phyloP scores from a whole-genome alignment of 2,113 vertebrate species.

The Ameiurus melas region DNA sequence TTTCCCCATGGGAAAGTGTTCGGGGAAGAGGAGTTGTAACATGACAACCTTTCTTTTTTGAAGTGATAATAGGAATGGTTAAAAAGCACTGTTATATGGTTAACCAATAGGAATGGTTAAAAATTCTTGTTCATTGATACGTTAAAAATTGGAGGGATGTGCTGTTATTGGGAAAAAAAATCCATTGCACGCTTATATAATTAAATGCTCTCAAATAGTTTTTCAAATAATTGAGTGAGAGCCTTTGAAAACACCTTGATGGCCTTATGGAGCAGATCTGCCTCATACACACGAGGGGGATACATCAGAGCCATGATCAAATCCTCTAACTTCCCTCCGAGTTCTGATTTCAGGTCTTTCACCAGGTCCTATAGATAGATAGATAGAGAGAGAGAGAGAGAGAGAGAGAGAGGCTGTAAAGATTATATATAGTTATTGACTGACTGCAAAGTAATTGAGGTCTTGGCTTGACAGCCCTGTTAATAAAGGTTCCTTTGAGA shows the following conservation, averaged over 20 bases:
- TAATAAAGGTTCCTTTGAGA: constrained; percentile 19
- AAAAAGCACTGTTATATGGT: no score
- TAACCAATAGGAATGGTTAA: no score
- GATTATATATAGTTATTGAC: constrained; percentile 26
- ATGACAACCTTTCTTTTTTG: background rate
- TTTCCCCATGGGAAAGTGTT: background rate
- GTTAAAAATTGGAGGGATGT: background rate
- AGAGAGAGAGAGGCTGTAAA: background rate
- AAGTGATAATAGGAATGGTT: background rate
- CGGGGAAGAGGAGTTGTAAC: background rate
- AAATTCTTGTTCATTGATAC: no score
- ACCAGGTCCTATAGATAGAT: constrained; percentile 85
- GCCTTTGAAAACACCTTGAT: constrained; percentile 79
- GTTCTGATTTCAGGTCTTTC: constrained; percentile 88
- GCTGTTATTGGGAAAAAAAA: background rate
- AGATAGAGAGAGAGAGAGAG: background rate
- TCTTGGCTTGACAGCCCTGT: constrained; percentile 1
- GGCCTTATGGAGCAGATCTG: constrained; percentile 83
- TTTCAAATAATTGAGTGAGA: background rate
- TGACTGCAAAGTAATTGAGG: background rate
- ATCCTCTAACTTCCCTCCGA: constrained; percentile 88
- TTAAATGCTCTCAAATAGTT: background rate
- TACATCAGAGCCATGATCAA: constrained; percentile 90
- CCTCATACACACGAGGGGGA: constrained; percentile 78
- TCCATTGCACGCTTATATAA: background rate